Conservation (phyloP, 2,113 vertebrate genomes). For the Polyodon spathula region DNA sequence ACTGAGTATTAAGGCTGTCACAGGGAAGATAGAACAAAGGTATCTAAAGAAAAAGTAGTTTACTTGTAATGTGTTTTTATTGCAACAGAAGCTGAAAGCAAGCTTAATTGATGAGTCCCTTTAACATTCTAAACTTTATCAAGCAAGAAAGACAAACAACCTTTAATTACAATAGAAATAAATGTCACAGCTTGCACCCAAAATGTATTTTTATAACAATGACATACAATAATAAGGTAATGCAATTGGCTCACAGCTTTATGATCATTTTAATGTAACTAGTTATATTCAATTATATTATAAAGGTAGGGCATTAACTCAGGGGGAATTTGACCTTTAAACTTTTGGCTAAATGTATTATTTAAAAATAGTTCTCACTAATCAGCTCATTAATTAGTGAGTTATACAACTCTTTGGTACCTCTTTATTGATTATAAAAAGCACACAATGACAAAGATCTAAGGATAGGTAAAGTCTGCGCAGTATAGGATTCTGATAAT, state of each 20-base stretch:
- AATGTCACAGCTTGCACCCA: constrained; percentile 17
- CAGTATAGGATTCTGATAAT: no score
- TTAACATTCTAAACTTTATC: no score
- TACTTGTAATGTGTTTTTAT: no score
- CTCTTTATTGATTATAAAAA: no score
- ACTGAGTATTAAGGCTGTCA: no score
- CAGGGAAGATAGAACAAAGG: no score
- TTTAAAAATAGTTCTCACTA: not conserved
- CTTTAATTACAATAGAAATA: not conserved
- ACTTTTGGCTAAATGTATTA: constrained; percentile 6
- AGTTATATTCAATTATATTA: constrained; percentile 9
- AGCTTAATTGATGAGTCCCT: no score
- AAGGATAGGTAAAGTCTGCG: no score
- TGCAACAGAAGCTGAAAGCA: no score
- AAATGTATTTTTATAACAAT: constrained; percentile 21
- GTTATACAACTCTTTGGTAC: constrained; percentile 1
- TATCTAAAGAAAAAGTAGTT: no score
- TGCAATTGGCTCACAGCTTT: constrained; percentile 22
- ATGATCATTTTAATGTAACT: constrained; percentile 21
- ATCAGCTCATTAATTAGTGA: not conserved
- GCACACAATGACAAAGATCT: no score
- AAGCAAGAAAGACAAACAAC: no score
- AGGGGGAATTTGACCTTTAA: constrained; percentile 7
- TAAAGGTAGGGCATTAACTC: constrained; percentile 1
- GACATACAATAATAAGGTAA: constrained; percentile 10